Evolutionary conservation across 2,888 invertebrate species (phyloP).

Genomic region (Ecliptopera silaceata): DNA sequence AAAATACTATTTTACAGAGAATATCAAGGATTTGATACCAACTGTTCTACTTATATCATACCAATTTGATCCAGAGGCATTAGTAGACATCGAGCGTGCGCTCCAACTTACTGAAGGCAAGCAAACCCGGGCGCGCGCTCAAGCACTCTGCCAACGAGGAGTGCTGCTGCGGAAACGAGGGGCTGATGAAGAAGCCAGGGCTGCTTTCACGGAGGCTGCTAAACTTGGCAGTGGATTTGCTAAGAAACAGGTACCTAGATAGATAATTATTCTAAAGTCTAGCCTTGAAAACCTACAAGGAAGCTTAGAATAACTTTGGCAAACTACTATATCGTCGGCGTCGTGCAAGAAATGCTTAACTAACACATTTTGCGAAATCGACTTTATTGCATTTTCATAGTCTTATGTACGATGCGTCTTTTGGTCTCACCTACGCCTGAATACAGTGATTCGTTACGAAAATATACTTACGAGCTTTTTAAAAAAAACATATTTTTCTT

Average conservation of each 20-base stretch:
- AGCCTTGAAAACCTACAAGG: too few relatives aligned
- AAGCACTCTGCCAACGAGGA: conserved; percentile 93
- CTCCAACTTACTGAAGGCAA: conserved; percentile 85
- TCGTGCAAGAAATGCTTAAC: too few relatives aligned
- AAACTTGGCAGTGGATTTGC: conserved; percentile 94
- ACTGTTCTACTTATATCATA: neutral
- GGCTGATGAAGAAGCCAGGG: conserved; percentile 86
- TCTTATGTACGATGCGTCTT: too few relatives aligned
- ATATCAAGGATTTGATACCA: neutral
- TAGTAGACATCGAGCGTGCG: conserved; percentile 89
- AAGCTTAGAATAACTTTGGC: too few relatives aligned
- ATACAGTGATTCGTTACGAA: too few relatives aligned
- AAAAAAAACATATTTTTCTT: too few relatives aligned
- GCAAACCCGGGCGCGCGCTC: conserved; percentile 86
- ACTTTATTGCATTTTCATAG: too few relatives aligned
- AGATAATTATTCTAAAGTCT: too few relatives aligned
- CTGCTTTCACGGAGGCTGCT: conserved; percentile 91
- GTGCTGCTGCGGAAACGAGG: conserved; percentile 88
- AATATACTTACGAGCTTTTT: too few relatives aligned
- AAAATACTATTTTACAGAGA: neutral
- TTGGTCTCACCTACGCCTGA: too few relatives aligned
- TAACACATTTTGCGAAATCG: too few relatives aligned
- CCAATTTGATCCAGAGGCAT: conserved; percentile 82
- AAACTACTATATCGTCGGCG: too few relatives aligned
- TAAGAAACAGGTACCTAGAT: conserved; percentile 89